Evolutionary conservation across 2,113 vertebrate genomes (phyloP).

Genomic region (Montifringilla adamsi): DNA sequence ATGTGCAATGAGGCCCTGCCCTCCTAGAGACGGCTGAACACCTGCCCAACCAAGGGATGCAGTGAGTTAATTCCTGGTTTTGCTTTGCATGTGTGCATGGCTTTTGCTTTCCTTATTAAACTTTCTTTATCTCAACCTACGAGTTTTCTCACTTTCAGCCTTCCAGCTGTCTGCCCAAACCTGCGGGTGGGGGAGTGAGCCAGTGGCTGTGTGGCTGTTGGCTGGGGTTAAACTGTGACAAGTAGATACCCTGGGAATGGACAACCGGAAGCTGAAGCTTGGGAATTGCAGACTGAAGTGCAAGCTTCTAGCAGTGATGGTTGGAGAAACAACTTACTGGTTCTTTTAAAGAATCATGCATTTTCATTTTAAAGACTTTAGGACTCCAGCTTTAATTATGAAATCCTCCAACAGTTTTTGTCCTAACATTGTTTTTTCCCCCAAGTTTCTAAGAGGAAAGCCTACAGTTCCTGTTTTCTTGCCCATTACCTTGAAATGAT

Average conservation of each 20-base stretch:
- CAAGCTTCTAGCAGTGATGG: neutral
- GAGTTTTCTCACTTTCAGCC: neutral
- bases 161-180: neutral
- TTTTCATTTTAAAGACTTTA: neutral
- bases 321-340: neutral
- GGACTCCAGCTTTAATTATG: neutral
- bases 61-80: neutral
- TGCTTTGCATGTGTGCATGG: neutral
- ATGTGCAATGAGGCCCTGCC: rapidly evolving
- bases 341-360: neutral
- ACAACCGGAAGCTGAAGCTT: neutral
- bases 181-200: neutral
- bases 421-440: neutral
- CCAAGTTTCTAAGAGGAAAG: neutral
- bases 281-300: neutral
- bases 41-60: neutral
- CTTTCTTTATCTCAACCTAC: neutral
- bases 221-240: neutral
- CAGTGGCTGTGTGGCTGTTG: neutral
- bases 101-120: neutral
- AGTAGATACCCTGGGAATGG: neutral
- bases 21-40: neutral
- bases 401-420: neutral
- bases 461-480: neutral
- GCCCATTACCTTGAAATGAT: neutral